Base-by-base conservation (phyloP, 64 coral and sea anemone species). In the Montipora sp. region DNA sequence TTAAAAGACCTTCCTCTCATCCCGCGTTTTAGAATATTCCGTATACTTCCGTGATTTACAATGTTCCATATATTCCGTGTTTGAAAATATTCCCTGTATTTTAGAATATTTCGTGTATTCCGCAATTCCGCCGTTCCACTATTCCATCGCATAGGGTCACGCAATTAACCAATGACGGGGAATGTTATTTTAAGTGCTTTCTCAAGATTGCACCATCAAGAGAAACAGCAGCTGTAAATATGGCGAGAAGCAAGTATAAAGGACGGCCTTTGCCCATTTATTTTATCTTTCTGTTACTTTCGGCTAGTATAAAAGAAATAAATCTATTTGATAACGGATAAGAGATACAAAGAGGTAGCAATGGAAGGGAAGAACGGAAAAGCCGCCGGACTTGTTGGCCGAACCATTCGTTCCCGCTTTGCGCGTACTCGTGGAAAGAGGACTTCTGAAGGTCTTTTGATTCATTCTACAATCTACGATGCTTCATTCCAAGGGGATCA, bases 341-440 rank as follows among this genome's bases (percentile, higher is more conserved):
- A 47, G 49, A 24, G 22, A 23, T 65, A 47, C 80, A 50, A 89
- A 4, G 11, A 0, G 14, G 61, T 23, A 36, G 76, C 71, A 23
- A 81, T 93, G 92, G 81, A 89, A 81, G 50, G 89, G 67, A 80
- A 91, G 61, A 48, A 47, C 36, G 92, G 88, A 74, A 96, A 91
- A 88, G 51, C 73, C n/a, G 88, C 80, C 8, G 11, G 50, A 44
- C 61, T 46, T 7, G 57, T 45, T 15, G 95, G 95, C 3, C 55
- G 89, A 91, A 96, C 95, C 1, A 8, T 91, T 14, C 95, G 95
- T 27, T 94, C 92, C 51, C 19, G 50, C 18, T 78, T 77, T 20
- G 36, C 24, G n/a, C 77, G 21, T 83, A 63, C 60, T 14, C 27
- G 60, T 65, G 81, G 81, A 24, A 77, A 65, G 36, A 36, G 36